Evolutionary conservation across 2,797 vertebrate genomes (phyloP), one percentile per base, ranked within the genome.

Genomic region (Tokudaia muenninki): DNA sequence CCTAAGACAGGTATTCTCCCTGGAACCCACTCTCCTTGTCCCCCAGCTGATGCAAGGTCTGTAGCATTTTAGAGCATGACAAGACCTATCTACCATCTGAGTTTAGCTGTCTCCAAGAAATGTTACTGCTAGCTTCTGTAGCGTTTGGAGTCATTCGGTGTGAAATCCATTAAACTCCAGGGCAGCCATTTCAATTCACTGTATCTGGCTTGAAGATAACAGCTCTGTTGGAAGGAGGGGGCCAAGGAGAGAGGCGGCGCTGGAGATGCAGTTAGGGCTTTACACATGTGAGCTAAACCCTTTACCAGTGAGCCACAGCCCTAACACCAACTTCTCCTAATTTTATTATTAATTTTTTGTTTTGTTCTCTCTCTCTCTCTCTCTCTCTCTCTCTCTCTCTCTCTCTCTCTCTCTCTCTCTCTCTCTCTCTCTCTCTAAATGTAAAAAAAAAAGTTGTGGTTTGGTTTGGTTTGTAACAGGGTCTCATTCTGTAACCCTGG

Each of bases 181-280:
- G 11, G 14, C 41, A 19, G 47, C 92, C 41, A n/a, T 57, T 79
- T 89, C 59, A 86, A 81, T 88, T 74, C 63, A 88, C 41, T 67
- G 31, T 55, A 67, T 37, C 90, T 93, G 89, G 61, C 37, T 44
- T 83, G 93, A 78, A 37, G n/a, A 26, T 88, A 59, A 44, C 2
- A 81, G 63, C 12, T 59, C 79, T 37, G 37, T n/a, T 22, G 0
- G 29, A 17, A 29, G 37, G 16, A 22, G 81, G 14, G 24, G n/a
- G 59, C 21, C 31, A 14, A 13, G 65, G 29, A 67, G 63, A 65
- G 63, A 65, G 5, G 67, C 67, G n/a, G 31, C 2, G 1, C 10
- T 22, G 7, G 11, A 19, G 34, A 11, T 57, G 52, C 2, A 13
- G 13, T 1, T 13, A 17, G 52, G 50, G 19, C 17, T 80, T 57